Percentiles rank a stretch among this genome's conserved stretches.
Evolutionary conservation across 1,140 invertebrate genomes (phyloP).

Genomic region (Lepidurus couesii): DNA sequence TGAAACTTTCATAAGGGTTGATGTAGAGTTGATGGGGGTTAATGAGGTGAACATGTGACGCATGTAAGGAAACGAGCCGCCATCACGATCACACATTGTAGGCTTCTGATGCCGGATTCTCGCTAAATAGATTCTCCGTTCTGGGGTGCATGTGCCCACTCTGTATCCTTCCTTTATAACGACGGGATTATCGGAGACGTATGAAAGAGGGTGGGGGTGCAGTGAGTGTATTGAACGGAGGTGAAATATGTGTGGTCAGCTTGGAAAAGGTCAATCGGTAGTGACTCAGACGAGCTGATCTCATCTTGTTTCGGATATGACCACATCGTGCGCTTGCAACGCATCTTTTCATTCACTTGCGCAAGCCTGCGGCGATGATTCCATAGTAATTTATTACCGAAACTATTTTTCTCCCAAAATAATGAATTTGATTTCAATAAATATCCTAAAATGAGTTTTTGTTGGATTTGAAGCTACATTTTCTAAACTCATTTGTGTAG

Average conservation of each 20-base stretch:
- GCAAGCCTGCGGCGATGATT: too few relatives aligned
- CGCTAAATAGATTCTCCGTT: not conserved
- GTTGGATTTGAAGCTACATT: not conserved
- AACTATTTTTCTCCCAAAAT: too few relatives aligned
- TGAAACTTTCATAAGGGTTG: constrained; percentile 17
- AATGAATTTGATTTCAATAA: too few relatives aligned
- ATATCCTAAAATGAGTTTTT: not conserved
- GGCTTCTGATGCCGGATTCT: not conserved
- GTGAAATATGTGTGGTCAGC: constrained; percentile 14
- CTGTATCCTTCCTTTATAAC: not conserved
- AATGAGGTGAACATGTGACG: constrained; percentile 18
- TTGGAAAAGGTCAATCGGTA: not conserved
- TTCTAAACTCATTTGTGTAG: not conserved
- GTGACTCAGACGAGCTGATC: constrained; percentile 8
- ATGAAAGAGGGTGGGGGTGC: not conserved
- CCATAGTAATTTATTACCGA: too few relatives aligned
- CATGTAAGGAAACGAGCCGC: not conserved
- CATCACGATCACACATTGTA: constrained; percentile 14
- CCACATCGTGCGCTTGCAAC: not conserved
- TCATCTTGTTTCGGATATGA: not conserved
- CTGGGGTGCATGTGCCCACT: not conserved
- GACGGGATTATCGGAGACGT: not conserved
- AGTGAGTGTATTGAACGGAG: constrained; percentile 14
- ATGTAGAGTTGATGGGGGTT: not conserved
- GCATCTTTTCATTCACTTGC: too few relatives aligned